Evolutionary conservation across 2,797 vertebrate genomes (phyloP).

Genomic region (Cyclura pinguis): DNA sequence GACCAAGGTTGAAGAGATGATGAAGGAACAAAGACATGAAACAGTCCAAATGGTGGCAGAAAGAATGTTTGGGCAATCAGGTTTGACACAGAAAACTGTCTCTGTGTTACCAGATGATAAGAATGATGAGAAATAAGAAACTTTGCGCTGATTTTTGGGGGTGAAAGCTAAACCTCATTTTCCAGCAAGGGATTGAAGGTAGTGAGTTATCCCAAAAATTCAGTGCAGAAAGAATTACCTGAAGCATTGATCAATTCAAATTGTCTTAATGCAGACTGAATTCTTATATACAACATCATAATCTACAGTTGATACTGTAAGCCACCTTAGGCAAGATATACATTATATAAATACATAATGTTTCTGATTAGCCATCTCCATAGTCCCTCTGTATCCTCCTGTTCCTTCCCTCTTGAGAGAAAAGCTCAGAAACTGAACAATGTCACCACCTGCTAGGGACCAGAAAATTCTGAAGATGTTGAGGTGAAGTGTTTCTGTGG

Average conservation of each 20-base stretch:
- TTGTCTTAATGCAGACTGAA: not conserved
- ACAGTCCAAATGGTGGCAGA: slow-evolving; percentile 27
- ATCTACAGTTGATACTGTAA: not conserved
- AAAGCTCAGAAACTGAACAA: not conserved
- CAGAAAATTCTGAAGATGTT: not conserved
- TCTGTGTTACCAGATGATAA: not conserved
- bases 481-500: not conserved
- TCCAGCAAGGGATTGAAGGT: not conserved
- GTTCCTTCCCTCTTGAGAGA: not conserved
- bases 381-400: not conserved
- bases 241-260: not conserved
- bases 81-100: not conserved
- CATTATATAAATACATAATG: no score
- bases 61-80: not conserved
- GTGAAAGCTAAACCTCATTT: not conserved
- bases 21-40: not conserved
- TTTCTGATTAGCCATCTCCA: not conserved
- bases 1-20: slow-evolving; percentile 8
- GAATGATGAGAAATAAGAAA: not conserved
- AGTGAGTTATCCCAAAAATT: not conserved
- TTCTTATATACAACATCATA: not conserved
- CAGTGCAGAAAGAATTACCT: not conserved
- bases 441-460: not conserved
- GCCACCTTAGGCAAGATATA: no score
- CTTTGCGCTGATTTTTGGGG: not conserved